These are phyloP conservation scores for Fulica atra DNA, from an alignment of 2,113 vertebrate genomes.

Conservation along the genomic window DNA sequence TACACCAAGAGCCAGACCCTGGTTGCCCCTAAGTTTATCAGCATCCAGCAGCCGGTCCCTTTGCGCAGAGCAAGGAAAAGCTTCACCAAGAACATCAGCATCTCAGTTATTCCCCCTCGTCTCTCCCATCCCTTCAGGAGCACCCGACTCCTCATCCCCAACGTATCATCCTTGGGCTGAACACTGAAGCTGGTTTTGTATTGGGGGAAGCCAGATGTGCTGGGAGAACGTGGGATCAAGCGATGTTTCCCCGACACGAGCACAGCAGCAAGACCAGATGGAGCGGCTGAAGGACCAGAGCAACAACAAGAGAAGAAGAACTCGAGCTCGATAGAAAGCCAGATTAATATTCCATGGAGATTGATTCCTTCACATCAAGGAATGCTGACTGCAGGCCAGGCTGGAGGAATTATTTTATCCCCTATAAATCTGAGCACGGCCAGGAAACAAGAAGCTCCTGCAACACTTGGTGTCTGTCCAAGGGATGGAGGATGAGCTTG, in stretches of 20 bases:
- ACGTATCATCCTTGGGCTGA: not conserved
- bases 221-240: not conserved
- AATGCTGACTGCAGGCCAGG: not conserved
- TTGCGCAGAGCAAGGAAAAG: not conserved
- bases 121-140: not conserved
- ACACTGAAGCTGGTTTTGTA: not conserved
- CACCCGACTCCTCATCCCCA: not conserved
- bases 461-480: not conserved
- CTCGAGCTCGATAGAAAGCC: not conserved
- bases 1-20: not conserved
- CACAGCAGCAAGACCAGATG: not conserved
- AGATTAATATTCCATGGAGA: not conserved
- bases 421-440: not conserved
- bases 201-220: not conserved
- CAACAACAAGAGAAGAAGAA: not conserved
- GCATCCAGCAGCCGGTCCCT: not conserved
- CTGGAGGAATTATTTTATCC: not conserved
- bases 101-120: not conserved
- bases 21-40: not conserved
- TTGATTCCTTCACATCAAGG: not conserved
- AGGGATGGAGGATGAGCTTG: not conserved
- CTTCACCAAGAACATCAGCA: not conserved
- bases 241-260: rapidly evolving
- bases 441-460: not conserved
- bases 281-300: not conserved